Evolutionary conservation across 2,888 invertebrate genomes (phyloP).

Genomic region (Trissonchulus latispiculum): DNA sequence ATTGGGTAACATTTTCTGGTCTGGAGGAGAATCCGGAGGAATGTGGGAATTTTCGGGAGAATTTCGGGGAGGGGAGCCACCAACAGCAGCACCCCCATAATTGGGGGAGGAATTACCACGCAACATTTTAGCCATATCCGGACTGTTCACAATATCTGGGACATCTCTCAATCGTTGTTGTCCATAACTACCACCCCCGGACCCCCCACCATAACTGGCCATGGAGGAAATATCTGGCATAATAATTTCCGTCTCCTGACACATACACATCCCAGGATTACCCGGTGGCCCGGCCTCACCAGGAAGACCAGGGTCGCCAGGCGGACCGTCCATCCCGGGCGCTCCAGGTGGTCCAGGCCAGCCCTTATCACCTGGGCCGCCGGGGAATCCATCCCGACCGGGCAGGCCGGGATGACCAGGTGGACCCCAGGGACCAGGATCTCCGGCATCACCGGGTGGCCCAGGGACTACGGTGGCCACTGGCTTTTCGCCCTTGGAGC

Average conservation of each 20-base stretch:
- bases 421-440: conserved; percentile 36
- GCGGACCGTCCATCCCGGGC: conserved; percentile 31
- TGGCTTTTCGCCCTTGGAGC: conserved; percentile 43
- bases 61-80: too few relatives aligned
- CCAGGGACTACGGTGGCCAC: conserved; percentile 31
- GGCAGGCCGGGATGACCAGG: conserved; percentile 32
- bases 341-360: conserved; percentile 34
- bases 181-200: not conserved
- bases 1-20: too few relatives aligned
- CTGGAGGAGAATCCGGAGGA: too few relatives aligned
- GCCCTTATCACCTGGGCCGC: conserved; percentile 26
- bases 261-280: conserved; percentile 38
- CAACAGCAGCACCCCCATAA: too few relatives aligned
- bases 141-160: too few relatives aligned
- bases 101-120: too few relatives aligned
- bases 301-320: conserved; percentile 30
- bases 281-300: conserved; percentile 37
- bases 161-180: too few relatives aligned
- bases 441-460: conserved; percentile 34
- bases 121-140: too few relatives aligned
- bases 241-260: conserved; percentile 23
- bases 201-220: not conserved
- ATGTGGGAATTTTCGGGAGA: too few relatives aligned
- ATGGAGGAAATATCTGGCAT: not conserved
- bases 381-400: conserved; percentile 23